These are phyloP conservation scores for Thamnophis elegans DNA, from an alignment of 2,797 vertebrate genomes.

Conservation along the genomic window DNA sequence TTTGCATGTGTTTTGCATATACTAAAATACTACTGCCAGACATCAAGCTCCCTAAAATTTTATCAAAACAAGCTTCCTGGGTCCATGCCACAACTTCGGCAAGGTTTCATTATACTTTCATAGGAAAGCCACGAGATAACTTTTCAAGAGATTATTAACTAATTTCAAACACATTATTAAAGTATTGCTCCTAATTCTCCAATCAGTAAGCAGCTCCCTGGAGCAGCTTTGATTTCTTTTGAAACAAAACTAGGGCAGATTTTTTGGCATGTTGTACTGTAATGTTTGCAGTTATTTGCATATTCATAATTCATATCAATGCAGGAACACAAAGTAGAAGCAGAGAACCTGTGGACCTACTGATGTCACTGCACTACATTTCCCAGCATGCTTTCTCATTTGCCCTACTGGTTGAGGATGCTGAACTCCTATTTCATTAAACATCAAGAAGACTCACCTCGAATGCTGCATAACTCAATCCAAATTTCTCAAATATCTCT, in stretches of 20 bases:
- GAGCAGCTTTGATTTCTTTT: neutral
- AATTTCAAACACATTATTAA: neutral
- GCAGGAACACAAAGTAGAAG: neutral
- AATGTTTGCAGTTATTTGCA: neutral
- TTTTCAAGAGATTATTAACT: neutral
- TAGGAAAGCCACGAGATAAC: neutral
- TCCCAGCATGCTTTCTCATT: neutral
- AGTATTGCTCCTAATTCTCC: neutral
- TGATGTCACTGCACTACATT: neutral
- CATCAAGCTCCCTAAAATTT: neutral
- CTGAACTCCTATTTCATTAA: neutral
- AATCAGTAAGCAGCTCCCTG: neutral
- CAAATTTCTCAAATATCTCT: neutral
- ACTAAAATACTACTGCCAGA: neutral
- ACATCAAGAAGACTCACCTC: neutral
- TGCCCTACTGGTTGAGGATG: neutral
- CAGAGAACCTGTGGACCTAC: neutral
- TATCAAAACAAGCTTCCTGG: neutral
- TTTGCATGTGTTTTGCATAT: neutral
- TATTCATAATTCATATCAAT: neutral
- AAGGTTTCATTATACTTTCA: neutral
- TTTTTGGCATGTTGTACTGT: neutral
- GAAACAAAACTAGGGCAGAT: neutral
- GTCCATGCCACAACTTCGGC: neutral
- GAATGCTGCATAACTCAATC: neutral